These are phyloP conservation scores for Chymomyza fuscimana DNA, from an alignment of 2,888 invertebrate genomes.

Conservation along the genomic window DNA sequence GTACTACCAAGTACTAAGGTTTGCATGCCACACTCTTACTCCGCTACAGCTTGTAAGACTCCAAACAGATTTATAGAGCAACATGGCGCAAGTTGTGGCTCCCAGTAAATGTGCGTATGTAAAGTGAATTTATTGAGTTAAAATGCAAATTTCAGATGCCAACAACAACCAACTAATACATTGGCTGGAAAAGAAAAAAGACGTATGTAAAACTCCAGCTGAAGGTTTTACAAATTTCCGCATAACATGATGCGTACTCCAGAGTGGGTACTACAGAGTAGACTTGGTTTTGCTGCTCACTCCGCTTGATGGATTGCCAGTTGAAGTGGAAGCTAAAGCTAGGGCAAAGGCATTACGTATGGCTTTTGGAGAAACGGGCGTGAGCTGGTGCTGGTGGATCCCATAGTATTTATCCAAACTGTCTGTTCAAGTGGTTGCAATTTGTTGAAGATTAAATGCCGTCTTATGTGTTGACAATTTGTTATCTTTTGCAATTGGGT, in stretches of 20 bases:
- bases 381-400: conserved; percentile 28
- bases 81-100: conserved; percentile 58
- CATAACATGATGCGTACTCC: conserved; percentile 60
- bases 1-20: background rate
- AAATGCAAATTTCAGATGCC: conserved; percentile 76
- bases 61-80: conserved; percentile 70
- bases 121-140: conserved; percentile 79
- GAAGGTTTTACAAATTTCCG: conserved; percentile 67
- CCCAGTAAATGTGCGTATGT: conserved; percentile 67
- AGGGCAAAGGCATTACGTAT: background rate
- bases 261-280: conserved; percentile 35
- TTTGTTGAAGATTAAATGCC: conserved; percentile 73
- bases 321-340: conserved; percentile 23
- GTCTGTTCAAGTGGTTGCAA: conserved; percentile 71
- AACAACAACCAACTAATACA: conserved; percentile 32
- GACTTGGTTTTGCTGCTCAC: conserved; percentile 11
- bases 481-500: conserved; percentile 54
- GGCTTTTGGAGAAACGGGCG: conserved; percentile 12
- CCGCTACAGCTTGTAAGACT: conserved; percentile 23
- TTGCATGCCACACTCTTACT: background rate
- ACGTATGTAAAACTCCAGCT: conserved; percentile 29
- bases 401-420: conserved; percentile 69
- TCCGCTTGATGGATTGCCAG: conserved; percentile 65
- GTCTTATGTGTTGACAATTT: conserved; percentile 72
- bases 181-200: conserved; percentile 7